Base-by-base conservation (phyloP, 2,888 invertebrate genomes). In the Ochropleura plecta region DNA sequence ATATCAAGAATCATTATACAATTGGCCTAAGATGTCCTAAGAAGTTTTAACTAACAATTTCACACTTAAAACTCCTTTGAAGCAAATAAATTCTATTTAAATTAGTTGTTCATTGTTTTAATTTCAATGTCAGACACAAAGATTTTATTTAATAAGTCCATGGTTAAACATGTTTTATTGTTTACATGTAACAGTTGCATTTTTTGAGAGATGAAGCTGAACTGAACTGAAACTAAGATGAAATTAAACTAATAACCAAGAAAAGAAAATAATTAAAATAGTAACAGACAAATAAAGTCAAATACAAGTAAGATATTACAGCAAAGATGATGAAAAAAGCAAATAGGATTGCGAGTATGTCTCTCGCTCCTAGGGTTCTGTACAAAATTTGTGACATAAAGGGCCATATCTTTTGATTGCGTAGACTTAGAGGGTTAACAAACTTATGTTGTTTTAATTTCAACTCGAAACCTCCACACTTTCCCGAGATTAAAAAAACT, bases 191-290 rank as follows among this genome's bases (percentile, higher is more conserved):
- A 64, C 69, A 55, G 14, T 30, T 62, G 16, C 7, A 20, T 72
- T 79, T 67, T 68, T 68, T 83, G 40, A 16, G 63, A 59, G 66
- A 82, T 70, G n/a, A n/a, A n/a, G n/a, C n/a, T n/a, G n/a, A n/a
- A n/a, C n/a, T n/a, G n/a, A n/a, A n/a, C n/a, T n/a, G n/a, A n/a
- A n/a, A n/a, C n/a, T n/a, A n/a, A n/a, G n/a, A n/a, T n/a, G n/a
- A 46, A 62, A 44, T 20, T 5, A 20, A 57, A 70, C 18, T n/a
- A 67, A 16, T 20, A 53, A 57, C 71, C 49, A 75, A 12, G 16
- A 53, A 16, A 53, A 30, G 0, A 6, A 0, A 4, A 64, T 53
- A 59, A 51, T 42, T 9, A 48, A 70, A 18, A 59, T 44, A 10
- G 64, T 44, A 64, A 74, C n/a, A 48, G 18, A 53, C 10, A 71